Conservation (phyloP, 2,888 invertebrate species). For the Euclidia mi region DNA sequence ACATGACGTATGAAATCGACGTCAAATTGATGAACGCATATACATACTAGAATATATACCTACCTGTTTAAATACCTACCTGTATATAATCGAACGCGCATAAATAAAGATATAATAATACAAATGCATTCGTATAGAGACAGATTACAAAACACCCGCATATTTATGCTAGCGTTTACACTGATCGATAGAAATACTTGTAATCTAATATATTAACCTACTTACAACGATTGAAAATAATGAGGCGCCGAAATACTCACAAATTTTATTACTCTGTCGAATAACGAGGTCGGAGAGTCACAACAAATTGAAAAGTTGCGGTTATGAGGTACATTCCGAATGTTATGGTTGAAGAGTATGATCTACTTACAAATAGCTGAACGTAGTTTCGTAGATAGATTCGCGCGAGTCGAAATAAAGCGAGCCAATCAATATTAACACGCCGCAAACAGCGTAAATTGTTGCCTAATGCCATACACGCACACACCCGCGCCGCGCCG, state of each 20-base stretch:
- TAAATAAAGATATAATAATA: constrained; percentile 36
- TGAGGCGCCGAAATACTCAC: constrained; percentile 35
- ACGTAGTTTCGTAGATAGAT: constrained; percentile 83
- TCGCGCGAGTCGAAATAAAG: constrained; percentile 89
- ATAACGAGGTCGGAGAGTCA: constrained; percentile 48
- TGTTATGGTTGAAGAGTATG: constrained; percentile 47
- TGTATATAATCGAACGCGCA: neutral
- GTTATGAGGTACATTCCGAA: constrained; percentile 46
- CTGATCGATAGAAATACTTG: constrained; percentile 52
- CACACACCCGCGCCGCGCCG: constrained; percentile 70
- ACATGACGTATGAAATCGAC: no score
- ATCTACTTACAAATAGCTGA: constrained; percentile 55
- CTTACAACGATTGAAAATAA: constrained; percentile 40
- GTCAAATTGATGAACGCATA: no score
- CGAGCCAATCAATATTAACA: constrained; percentile 90
- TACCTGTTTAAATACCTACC: no score
- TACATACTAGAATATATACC: no score
- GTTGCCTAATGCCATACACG: constrained; percentile 88
- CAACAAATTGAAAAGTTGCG: constrained; percentile 46
- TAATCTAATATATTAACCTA: constrained; percentile 53
- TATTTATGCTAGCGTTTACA: constrained; percentile 38
- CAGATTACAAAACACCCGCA: constrained; percentile 52
- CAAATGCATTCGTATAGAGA: constrained; percentile 38
- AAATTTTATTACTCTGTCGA: constrained; percentile 46
- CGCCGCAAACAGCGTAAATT: constrained; percentile 90